phyloP scores from a whole-genome alignment of 2,113 vertebrate species.

The Galeopterus variegatus region DNA sequence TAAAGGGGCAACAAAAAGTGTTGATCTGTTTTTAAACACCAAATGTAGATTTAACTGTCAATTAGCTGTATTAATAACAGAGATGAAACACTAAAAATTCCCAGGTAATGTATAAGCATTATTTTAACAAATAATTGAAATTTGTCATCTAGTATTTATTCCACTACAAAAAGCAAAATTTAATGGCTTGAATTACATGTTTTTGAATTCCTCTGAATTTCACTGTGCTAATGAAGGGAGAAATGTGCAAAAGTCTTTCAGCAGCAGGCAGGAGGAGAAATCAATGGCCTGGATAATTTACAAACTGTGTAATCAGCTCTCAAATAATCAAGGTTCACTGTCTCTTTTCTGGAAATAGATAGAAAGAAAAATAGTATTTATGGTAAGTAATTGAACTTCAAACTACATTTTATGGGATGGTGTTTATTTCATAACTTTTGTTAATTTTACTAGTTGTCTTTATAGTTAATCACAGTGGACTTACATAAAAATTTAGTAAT shows the following conservation, averaged over 20 bases:
- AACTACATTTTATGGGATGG: neutral
- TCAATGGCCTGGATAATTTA: slow-evolving; percentile 56
- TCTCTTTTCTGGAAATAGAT: slow-evolving; percentile 10
- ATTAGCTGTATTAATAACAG: slow-evolving; percentile 34
- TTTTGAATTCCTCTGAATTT: slow-evolving; percentile 37
- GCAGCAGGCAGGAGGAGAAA: neutral
- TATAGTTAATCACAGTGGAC: neutral
- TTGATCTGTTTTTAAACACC: slow-evolving; percentile 43
- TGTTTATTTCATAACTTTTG: neutral
- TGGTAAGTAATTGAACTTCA: neutral
- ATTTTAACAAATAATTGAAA: slow-evolving; percentile 61
- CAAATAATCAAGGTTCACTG: slow-evolving; percentile 7
- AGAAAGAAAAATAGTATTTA: neutral
- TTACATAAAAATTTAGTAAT: neutral
- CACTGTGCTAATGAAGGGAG: neutral
- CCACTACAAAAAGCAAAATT: neutral
- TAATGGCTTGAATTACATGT: neutral
- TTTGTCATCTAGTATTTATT: neutral
- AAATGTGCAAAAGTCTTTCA: slow-evolving; percentile 19
- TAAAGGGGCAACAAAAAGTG: neutral
- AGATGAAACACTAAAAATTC: neutral
- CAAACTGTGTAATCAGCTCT: neutral
- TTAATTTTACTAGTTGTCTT: neutral
- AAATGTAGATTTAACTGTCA: slow-evolving; percentile 19
- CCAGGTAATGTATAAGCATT: slow-evolving; percentile 12